Evolutionary conservation across 2,888 invertebrate genomes (phyloP), one percentile per base, ranked within the genome.

Genomic region (Formica aserva): DNA sequence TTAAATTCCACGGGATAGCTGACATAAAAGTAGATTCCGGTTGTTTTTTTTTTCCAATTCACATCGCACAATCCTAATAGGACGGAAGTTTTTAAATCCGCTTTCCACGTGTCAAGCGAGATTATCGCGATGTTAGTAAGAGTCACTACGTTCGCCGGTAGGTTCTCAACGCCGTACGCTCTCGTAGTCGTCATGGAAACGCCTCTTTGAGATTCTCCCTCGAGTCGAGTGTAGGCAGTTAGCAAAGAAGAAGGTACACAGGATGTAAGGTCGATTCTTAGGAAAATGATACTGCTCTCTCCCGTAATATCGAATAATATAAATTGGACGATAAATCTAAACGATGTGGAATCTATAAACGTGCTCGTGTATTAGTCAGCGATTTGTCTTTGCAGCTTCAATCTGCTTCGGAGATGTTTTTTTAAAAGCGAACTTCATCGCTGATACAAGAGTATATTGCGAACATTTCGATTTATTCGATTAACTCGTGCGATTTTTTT

Each of bases 161-260:
- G 11, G 15, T 38, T 41, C 67, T 87, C 85, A 82, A 67, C 55
- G 74, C 77, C 74, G 77, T 75, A 87, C 87, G 85, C 88, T 86
- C 82, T 86, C 74, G 63, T 72, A 90, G 91, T 91, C 86, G 87
- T 90, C 90, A 92, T 92, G 92, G 91, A 87, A 88, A 91, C 91
- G 87, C 91, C 91, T 85, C 90, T 88, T 88, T 82, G 84, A 84
- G 80, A 84, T 86, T 88, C 88, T 77, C 91, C 87, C 88, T 86
- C 52, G 52, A 48, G 80, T 87, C 84, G 84, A 82, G 85, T 35
- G 85, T 85, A 88, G 86, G 85, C 83, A 89, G 85, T 89, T 88
- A 66, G 83, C 80, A 67, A 84, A 83, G 86, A 84, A 83, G 87
- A n/a, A 83, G 86, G 84, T 87, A 75, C 62, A 85, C 67, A 85